Evolutionary conservation across 2,888 invertebrate species (phyloP).

Genomic region (Syrista parreyssii): DNA sequence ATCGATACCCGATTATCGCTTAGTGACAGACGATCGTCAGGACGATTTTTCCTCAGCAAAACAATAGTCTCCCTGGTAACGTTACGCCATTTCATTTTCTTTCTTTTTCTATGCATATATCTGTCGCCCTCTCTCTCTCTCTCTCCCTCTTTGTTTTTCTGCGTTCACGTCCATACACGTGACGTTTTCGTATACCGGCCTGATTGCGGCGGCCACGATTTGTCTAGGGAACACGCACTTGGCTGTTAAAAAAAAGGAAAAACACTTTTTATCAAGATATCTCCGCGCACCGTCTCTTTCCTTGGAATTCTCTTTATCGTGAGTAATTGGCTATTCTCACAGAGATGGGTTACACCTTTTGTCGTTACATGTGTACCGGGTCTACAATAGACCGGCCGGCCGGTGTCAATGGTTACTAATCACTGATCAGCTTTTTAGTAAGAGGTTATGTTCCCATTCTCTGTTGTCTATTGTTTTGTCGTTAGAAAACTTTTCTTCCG

Average conservation of each 20-base stretch:
- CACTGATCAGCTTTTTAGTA: neutral
- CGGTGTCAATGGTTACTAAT: neutral
- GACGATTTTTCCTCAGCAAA: neutral
- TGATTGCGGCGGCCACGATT: neutral
- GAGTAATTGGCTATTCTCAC: neutral
- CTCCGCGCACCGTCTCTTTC: neutral
- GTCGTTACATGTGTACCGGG: neutral
- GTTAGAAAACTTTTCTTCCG: neutral
- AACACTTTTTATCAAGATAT: neutral
- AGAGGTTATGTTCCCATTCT: neutral
- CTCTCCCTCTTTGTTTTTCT: neutral
- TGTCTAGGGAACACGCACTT: conserved; percentile 11
- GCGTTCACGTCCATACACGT: conserved; percentile 43
- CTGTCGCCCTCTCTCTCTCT: neutral
- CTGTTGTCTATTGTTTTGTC: neutral
- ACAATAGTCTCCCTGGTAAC: neutral
- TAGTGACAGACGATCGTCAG: neutral
- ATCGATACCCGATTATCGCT: conserved; percentile 19
- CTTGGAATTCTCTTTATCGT: neutral
- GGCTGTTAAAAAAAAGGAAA: conserved; percentile 28
- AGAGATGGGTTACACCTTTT: neutral
- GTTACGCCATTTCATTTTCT: neutral
- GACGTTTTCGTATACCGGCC: conserved; percentile 45
- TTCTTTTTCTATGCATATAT: neutral
- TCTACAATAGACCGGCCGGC: neutral